These are phyloP conservation scores for Astreopora myriophthalma DNA, from an alignment of 64 coral and sea anemone species.

Conservation along the genomic window DNA sequence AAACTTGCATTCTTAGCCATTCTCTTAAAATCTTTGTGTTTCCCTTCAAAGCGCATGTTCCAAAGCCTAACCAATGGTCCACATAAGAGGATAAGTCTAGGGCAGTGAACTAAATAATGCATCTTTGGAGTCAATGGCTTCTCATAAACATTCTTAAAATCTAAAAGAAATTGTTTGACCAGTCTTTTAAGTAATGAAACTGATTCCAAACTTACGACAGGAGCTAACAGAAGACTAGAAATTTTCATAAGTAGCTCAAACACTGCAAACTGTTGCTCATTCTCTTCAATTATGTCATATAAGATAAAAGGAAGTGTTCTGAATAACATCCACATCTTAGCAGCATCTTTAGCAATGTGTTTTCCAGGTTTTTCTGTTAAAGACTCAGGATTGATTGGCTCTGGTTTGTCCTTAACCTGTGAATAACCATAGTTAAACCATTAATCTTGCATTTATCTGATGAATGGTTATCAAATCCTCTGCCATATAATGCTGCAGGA, in stretches of 20 bases:
- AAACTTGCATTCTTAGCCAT: conserved; percentile 14
- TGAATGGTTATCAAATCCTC: neutral
- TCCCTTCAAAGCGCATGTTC: conserved; percentile 60
- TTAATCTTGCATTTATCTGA: neutral
- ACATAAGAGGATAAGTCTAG: conserved; percentile 44
- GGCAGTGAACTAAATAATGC: conserved; percentile 63
- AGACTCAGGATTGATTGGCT: neutral
- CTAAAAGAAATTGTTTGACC: conserved; percentile 5
- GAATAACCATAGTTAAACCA: conserved; percentile 25
- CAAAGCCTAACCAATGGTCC: conserved; percentile 56
- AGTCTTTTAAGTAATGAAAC: conserved; percentile 30
- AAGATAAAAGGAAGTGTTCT: conserved; percentile 65
- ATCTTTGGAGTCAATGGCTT: conserved; percentile 37
- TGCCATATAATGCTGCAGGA: conserved; percentile 7
- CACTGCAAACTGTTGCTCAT: conserved; percentile 12
- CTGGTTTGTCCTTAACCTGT: conserved; percentile 10
- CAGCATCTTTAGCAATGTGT: conserved; percentile 43
- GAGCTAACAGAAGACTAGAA: conserved; percentile 29
- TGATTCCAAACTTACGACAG: conserved; percentile 35
- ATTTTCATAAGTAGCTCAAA: conserved; percentile 53
- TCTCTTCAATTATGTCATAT: conserved; percentile 20
- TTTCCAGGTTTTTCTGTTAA: conserved; percentile 2
- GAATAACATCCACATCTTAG: conserved; percentile 60
- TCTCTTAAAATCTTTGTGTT: conserved; percentile 58
- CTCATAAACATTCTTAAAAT: conserved; percentile 42